These are phyloP conservation scores for Phrynocephalus guinanensis DNA, from an alignment of 2,797 vertebrate species.

Conservation along the genomic window DNA sequence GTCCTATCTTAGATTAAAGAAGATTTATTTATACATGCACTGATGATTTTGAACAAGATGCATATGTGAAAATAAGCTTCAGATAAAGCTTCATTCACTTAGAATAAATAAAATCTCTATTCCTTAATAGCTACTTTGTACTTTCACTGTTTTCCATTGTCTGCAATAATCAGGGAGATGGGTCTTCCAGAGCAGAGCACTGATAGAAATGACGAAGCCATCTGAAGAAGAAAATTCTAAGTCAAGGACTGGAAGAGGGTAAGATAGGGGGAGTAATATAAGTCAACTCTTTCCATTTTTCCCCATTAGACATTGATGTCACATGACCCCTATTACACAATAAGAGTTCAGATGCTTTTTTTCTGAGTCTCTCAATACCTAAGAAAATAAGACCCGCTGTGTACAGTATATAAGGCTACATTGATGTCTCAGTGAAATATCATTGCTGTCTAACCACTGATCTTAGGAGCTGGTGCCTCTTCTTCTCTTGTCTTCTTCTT, in stretches of 20 bases:
- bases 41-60: slow-evolving; percentile 26
- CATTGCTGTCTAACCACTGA: too few species aligned
- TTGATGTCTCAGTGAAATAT: too few species aligned
- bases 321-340: too few species aligned
- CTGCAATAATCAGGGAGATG: not conserved
- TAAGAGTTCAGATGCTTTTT: too few species aligned
- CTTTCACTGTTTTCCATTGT: slow-evolving; percentile 21
- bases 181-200: not conserved
- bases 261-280: not conserved
- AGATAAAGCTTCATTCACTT: slow-evolving; percentile 38
- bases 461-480: too few species aligned
- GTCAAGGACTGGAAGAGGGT: slow-evolving; percentile 3
- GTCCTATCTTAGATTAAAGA: slow-evolving; percentile 39
- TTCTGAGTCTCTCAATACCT: too few species aligned
- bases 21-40: not conserved
- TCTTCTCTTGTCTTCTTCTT: too few species aligned
- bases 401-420: too few species aligned
- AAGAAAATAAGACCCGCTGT: too few species aligned
- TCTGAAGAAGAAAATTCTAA: slow-evolving; percentile 40
- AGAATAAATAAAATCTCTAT: slow-evolving; percentile 17
- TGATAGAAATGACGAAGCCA: slow-evolving; percentile 31
- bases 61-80: slow-evolving; percentile 27
- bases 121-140: slow-evolving; percentile 12
- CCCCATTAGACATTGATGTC: slow-evolving; percentile 12
- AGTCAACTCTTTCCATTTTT: not conserved